Evolutionary conservation across 2,888 invertebrate species (phyloP).

Genomic region (Azorinus chamasolen): DNA sequence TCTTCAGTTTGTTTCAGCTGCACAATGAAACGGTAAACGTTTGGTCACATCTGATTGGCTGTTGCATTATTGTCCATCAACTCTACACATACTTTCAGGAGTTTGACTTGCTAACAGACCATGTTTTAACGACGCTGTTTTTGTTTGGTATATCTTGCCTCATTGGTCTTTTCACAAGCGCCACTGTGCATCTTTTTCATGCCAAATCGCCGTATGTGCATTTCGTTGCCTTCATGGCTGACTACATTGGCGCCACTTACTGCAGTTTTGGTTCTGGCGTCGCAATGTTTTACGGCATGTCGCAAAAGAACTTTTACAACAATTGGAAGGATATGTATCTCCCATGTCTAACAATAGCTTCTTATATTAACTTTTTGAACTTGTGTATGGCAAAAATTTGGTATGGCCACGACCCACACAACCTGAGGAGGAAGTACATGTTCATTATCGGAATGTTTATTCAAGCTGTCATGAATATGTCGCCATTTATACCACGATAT

Average conservation of each 20-base stretch:
- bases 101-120: slow-evolving; percentile 71
- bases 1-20: slow-evolving; percentile 76
- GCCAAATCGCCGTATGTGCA: slow-evolving; percentile 63
- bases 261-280: slow-evolving; percentile 65
- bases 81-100: slow-evolving; percentile 66
- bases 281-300: slow-evolving; percentile 57
- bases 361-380: slow-evolving; percentile 60
- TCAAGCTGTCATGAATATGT: slow-evolving; percentile 49
- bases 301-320: slow-evolving; percentile 50
- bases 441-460: slow-evolving; percentile 56
- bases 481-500: slow-evolving; percentile 64
- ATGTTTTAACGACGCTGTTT: slow-evolving; percentile 69
- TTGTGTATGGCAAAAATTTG: slow-evolving; percentile 61
- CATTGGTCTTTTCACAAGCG: slow-evolving; percentile 58
- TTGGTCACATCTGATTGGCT: slow-evolving; percentile 78
- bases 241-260: slow-evolving; percentile 68
- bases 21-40: slow-evolving; percentile 82
- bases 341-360: slow-evolving; percentile 46
- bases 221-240: slow-evolving; percentile 68
- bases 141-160: slow-evolving; percentile 61
- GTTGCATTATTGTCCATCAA: slow-evolving; percentile 58
- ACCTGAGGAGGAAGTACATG: slow-evolving; percentile 65
- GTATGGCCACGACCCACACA: slow-evolving; percentile 67
- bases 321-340: slow-evolving; percentile 36
- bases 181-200: slow-evolving; percentile 65